phyloP scores from a whole-genome alignment of 2,888 invertebrate genomes.

The Hydropsyche betteni region DNA sequence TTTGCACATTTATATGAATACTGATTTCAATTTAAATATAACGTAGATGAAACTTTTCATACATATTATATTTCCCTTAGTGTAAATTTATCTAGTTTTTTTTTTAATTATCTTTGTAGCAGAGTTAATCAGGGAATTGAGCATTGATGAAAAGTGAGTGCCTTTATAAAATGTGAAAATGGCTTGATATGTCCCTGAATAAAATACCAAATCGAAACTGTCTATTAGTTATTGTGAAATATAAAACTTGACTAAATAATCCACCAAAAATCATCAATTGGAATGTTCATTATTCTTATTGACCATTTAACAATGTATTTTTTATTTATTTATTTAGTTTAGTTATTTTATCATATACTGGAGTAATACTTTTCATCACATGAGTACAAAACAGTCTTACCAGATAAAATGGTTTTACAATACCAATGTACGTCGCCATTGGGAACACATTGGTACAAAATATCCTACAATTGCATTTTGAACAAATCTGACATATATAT shows the following conservation, averaged over 20 bases:
- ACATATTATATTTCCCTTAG: conserved; percentile 35
- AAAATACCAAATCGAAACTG: conserved; percentile 38
- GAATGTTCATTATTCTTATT: conserved; percentile 26
- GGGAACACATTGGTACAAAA: conserved; percentile 47
- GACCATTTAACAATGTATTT: conserved; percentile 54
- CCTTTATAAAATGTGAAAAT: conserved; percentile 38
- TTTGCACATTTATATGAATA: conserved; percentile 40
- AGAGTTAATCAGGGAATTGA: conserved; percentile 36
- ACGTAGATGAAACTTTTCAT: conserved; percentile 36
- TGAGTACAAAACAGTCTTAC: conserved; percentile 51
- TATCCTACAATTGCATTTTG: conserved; percentile 46
- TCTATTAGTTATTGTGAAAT: conserved; percentile 23
- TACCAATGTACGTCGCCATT: conserved; percentile 40
- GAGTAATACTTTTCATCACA: conserved; percentile 54
- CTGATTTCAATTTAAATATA: conserved; percentile 39
- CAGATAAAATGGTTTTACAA: conserved; percentile 46
- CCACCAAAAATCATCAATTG: conserved; percentile 21
- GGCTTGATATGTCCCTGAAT: conserved; percentile 47
- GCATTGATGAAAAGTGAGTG: conserved; percentile 37
- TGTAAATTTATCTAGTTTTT: conserved; percentile 41
- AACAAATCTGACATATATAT: conserved; percentile 41
- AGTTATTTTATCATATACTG: conserved; percentile 65
- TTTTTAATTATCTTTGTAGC: conserved; percentile 15
- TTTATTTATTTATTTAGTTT: conserved; percentile 60
- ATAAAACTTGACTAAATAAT: conserved; percentile 29